These are phyloP conservation scores for Heliconius hortense DNA, from an alignment of 2,888 invertebrate species.

Conservation along the genomic window DNA sequence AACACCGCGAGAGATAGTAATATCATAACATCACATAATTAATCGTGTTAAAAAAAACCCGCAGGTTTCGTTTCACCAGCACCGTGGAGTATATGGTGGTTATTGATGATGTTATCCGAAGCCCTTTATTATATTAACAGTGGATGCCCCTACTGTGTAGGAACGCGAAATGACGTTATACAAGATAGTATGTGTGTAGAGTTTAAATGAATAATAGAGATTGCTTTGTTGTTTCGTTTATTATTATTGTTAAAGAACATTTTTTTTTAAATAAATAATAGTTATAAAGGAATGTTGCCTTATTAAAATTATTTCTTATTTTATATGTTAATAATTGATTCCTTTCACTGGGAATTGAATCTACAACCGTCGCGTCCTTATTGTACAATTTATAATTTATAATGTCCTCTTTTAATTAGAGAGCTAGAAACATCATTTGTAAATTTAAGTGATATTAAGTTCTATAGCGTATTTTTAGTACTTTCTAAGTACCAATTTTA, in stretches of 20 bases:
- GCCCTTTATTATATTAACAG: conserved; percentile 78
- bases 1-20: too few relatives aligned
- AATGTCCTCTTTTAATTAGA: too few relatives aligned
- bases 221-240: conserved; percentile 5
- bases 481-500: too few relatives aligned
- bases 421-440: too few relatives aligned
- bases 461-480: too few relatives aligned
- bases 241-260: conserved; percentile 5
- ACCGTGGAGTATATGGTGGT: conserved; percentile 40
- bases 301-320: too few relatives aligned
- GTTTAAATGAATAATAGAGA: conserved; percentile 31
- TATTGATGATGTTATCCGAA: conserved; percentile 77
- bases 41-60: conserved; percentile 31
- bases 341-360: too few relatives aligned
- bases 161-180: conserved; percentile 57
- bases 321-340: too few relatives aligned
- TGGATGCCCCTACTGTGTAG: conserved; percentile 65
- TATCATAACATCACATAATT: conserved; percentile 19
- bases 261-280: neutral
- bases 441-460: too few relatives aligned
- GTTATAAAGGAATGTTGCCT: neutral
- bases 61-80: conserved; percentile 2
- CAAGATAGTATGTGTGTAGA: conserved; percentile 22
- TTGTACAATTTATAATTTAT: too few relatives aligned
- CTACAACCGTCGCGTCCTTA: too few relatives aligned